Percentiles rank a stretch among this genome's conserved stretches.
These are phyloP conservation scores for Geophilus truncorum DNA, from an alignment of 2,888 invertebrate species.

Conservation along the genomic window DNA sequence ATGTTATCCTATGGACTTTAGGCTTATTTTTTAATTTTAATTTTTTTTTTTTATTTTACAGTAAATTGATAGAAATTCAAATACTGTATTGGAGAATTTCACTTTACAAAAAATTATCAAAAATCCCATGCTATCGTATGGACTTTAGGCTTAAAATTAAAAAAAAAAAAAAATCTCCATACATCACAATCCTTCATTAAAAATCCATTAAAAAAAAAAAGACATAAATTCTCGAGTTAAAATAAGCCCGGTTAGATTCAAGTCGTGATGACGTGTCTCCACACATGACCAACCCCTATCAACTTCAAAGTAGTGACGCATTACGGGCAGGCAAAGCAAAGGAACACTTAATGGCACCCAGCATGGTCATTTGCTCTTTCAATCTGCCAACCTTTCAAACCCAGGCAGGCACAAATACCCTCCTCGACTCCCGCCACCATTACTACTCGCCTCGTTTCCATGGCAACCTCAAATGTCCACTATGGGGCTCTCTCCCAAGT, in stretches of 20 bases:
- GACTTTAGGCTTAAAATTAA: no score
- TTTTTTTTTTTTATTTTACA: no score
- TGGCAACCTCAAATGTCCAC: slow-evolving; percentile 28
- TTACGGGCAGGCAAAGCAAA: slow-evolving; percentile 25
- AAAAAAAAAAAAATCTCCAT: no score
- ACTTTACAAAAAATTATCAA: no score
- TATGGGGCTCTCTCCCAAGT: background rate
- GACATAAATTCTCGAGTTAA: background rate
- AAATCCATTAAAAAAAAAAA: background rate
- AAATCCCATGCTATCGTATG: no score
- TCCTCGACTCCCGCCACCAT: slow-evolving; percentile 10
- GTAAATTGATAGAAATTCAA: no score
- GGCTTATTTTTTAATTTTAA: background rate
- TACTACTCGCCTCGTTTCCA: slow-evolving; percentile 22
- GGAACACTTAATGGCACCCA: slow-evolving; percentile 31
- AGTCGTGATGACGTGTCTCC: background rate
- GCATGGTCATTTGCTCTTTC: slow-evolving; percentile 30
- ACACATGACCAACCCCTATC: slow-evolving; percentile 13
- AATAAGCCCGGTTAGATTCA: background rate
- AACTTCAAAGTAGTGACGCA: slow-evolving; percentile 30
- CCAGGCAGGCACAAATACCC: slow-evolving; percentile 29
- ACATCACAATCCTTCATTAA: no score
- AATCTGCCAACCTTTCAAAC: slow-evolving; percentile 32
- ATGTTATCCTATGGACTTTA: background rate
- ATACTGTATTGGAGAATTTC: no score